Base-by-base conservation (phyloP, 2,113 vertebrate genomes). In the Dasyurus viverrinus region DNA sequence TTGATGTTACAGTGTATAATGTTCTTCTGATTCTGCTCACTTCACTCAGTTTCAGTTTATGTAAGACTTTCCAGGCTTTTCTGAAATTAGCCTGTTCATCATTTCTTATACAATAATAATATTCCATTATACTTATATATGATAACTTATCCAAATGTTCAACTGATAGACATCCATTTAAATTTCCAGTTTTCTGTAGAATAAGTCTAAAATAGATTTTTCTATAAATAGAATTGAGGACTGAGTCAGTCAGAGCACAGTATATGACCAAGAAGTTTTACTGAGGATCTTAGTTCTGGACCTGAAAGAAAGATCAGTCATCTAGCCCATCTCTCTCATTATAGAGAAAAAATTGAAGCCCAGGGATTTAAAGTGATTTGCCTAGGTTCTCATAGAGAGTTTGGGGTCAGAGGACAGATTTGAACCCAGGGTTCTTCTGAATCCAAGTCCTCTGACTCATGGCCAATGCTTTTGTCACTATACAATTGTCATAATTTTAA, bases 161-260 rank as follows among this genome's bases (percentile, higher is more conserved):
- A 47, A 4, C 47, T 47, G 47, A 47, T 47, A 47, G 47, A 47
- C 47, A 47, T 47, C 47, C 47, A 47, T 47, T 47, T 47, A 47
- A 47, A 47, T 47, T 47, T 47, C 47, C 47, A 47, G 47, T 47
- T 47, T 47, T 47, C 47, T 47, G 4, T 47, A 47, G 47, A 47
- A n/a, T 76, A 76, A 6, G 36, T 76, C 12, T 76, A 76, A 76
- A 76, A 76, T n/a, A n/a, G 36, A 76, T 16, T n/a, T 76, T 76
- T 95, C 52, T 90, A 8, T 53, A 90, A 89, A 1, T 91, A 14
- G 46, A 90, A 3, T 30, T 23, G 89, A 93, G 46, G 2, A 52
- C 68, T 76, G 68, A 76, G 3, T 60, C 30, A 93, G n/a, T 91
- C 47, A 53, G 68, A 47, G n/a, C 53, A 90, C 91, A 95, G 53